These are phyloP conservation scores for Minunthozetes semirufus DNA, from an alignment of 2,888 invertebrate genomes.

Conservation along the genomic window DNA sequence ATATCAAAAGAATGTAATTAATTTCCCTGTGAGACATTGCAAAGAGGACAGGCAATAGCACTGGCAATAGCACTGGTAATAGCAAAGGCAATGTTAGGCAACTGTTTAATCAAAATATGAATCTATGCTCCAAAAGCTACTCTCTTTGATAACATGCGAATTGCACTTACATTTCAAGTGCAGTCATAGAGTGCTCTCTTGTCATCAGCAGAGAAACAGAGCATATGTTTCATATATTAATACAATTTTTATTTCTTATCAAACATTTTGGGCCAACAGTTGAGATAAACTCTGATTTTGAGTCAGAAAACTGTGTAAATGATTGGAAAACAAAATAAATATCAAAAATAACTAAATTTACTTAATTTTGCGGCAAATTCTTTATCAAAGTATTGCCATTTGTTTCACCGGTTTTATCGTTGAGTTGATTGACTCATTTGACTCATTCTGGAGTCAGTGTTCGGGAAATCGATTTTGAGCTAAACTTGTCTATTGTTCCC, in stretches of 20 bases:
- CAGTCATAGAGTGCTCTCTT: neutral
- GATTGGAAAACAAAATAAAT: neutral
- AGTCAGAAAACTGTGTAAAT: no score
- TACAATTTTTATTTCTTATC: slow-evolving; percentile 5
- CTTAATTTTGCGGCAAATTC: neutral
- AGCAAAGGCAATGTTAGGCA: no score
- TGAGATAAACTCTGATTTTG: neutral
- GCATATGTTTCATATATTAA: neutral
- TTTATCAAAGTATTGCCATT: neutral
- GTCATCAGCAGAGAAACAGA: neutral
- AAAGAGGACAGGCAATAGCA: no score
- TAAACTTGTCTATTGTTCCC: no score
- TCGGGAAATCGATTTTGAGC: neutral
- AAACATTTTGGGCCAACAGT: neutral
- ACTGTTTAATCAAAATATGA: no score
- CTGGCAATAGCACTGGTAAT: no score
- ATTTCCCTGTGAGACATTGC: no score
- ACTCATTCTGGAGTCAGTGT: neutral
- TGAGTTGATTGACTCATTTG: slow-evolving; percentile 2
- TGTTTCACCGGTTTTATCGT: neutral
- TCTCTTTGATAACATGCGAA: neutral
- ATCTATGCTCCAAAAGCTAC: slow-evolving; percentile 11
- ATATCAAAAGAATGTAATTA: no score
- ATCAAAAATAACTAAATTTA: no score
- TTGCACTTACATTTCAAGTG: neutral